A percentile compares a stretch with the other conserved stretches of the same genome.
Conservation (phyloP, 23 tunicate genomes). For the Corella eumyota region DNA sequence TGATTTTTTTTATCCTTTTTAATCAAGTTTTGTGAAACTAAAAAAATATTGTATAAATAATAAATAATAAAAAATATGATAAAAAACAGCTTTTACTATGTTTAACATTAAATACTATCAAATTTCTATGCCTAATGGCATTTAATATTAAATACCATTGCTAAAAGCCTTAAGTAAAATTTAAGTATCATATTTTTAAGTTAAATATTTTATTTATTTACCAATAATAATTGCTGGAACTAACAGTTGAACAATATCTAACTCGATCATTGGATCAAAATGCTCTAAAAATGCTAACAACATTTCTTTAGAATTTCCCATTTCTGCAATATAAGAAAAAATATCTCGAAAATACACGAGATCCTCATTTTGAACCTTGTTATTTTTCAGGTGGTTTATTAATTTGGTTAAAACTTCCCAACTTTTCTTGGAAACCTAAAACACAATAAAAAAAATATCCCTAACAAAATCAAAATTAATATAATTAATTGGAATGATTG, state of each 20-base stretch:
- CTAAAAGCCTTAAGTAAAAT: too few relatives aligned
- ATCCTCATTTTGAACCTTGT: conserved; percentile 16
- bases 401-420: conserved; percentile 34
- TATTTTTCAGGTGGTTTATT: conserved; percentile 40
- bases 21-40: conserved; percentile 13
- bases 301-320: conserved; percentile 39
- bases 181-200: too few relatives aligned
- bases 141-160: too few relatives aligned
- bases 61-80: neutral
- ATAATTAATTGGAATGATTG: too few relatives aligned
- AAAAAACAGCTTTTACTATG: too few relatives aligned
- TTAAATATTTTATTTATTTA: neutral
- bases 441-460: neutral
- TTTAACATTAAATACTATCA: too few relatives aligned
- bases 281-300: conserved; percentile 57
- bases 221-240: conserved; percentile 34
- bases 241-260: conserved; percentile 31
- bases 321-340: conserved; percentile 18
- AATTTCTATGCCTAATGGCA: too few relatives aligned
- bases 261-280: conserved; percentile 61
- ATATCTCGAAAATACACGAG: conserved; percentile 18
- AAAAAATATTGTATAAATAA: neutral
- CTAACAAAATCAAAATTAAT: too few relatives aligned
- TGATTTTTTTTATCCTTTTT: conserved; percentile 3
- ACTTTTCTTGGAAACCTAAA: conserved; percentile 23